These are phyloP conservation scores for Porites divaricata DNA, from an alignment of 92 coral and sea anemone species.

Conservation along the genomic window DNA sequence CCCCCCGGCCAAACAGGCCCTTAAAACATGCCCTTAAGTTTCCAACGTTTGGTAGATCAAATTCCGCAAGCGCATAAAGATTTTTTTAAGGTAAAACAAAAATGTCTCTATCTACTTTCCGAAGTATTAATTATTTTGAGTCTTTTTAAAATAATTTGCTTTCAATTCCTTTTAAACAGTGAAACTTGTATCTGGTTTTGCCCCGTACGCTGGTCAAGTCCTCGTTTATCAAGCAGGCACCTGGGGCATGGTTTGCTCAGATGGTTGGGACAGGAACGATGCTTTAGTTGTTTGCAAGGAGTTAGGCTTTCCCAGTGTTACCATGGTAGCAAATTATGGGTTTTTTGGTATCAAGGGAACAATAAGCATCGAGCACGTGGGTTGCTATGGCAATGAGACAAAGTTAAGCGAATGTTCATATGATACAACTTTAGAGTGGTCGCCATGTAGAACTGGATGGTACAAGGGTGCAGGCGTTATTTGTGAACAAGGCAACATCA, in stretches of 20 bases:
- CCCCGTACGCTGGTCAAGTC: conserved; percentile 41
- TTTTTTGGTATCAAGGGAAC: conserved; percentile 9
- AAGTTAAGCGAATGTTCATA: conserved; percentile 30
- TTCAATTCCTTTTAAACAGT: not conserved
- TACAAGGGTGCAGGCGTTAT: conserved; percentile 27
- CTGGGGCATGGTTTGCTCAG: conserved; percentile 41
- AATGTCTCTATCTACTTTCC: too few species aligned
- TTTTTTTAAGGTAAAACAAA: too few species aligned
- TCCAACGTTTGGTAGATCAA: too few species aligned
- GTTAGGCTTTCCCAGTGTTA: conserved; percentile 29
- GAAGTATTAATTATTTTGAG: too few species aligned
- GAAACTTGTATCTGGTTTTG: conserved; percentile 10
- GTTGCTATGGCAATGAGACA: conserved; percentile 46
- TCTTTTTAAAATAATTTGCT: not conserved
- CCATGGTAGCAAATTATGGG: conserved; percentile 13
- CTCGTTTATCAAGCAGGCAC: conserved; percentile 14
- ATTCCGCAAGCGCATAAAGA: too few species aligned
- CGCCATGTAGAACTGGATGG: conserved; percentile 10
- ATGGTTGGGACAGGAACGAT: conserved; percentile 43
- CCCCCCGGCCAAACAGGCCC: too few species aligned
- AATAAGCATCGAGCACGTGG: conserved; percentile 4
- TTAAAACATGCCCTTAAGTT: too few species aligned
- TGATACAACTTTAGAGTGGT: not conserved
- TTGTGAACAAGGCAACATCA: conserved; percentile 12
- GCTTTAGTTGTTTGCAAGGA: conserved; percentile 42